Evolutionary conservation across 2,888 invertebrate genomes (phyloP).

Genomic region (Callinectes sapidus): DNA sequence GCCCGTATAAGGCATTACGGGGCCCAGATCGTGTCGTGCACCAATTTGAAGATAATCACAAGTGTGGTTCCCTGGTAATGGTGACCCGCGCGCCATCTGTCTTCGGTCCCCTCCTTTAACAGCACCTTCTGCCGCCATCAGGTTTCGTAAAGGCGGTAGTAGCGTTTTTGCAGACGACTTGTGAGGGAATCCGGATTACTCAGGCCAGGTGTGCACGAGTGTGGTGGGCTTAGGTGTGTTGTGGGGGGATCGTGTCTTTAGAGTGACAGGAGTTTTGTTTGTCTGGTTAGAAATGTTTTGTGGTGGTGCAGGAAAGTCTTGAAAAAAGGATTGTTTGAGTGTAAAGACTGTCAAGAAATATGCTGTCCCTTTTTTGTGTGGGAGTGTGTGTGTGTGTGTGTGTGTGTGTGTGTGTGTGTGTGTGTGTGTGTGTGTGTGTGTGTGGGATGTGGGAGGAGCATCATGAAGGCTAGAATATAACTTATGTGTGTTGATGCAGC

Average conservation of each 20-base stretch:
- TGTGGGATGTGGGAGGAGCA: not conserved
- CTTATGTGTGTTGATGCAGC: not conserved
- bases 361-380: not conserved
- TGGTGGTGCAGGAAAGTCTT: not conserved
- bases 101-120: not conserved
- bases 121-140: not conserved
- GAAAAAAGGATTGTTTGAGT: not conserved
- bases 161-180: slow-evolving; percentile 17
- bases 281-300: not conserved
- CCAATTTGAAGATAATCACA: slow-evolving; percentile 18
- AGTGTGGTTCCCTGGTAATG: slow-evolving; percentile 15
- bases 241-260: not conserved
- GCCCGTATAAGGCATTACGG: not conserved
- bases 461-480: not conserved
- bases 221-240: not conserved
- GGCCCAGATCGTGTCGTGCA: slow-evolving; percentile 15
- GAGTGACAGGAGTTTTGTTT: not conserved
- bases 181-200: slow-evolving; percentile 14
- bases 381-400: not conserved
- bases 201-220: not conserved
- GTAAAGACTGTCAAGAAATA: slow-evolving; percentile 16
- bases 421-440: slow-evolving; percentile 4
- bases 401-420: slow-evolving; percentile 3
- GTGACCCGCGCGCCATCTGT: not conserved
- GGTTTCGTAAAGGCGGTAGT: not conserved